Conservation (phyloP, 2,797 vertebrate genomes). For the Macroramphosus scolopax region DNA sequence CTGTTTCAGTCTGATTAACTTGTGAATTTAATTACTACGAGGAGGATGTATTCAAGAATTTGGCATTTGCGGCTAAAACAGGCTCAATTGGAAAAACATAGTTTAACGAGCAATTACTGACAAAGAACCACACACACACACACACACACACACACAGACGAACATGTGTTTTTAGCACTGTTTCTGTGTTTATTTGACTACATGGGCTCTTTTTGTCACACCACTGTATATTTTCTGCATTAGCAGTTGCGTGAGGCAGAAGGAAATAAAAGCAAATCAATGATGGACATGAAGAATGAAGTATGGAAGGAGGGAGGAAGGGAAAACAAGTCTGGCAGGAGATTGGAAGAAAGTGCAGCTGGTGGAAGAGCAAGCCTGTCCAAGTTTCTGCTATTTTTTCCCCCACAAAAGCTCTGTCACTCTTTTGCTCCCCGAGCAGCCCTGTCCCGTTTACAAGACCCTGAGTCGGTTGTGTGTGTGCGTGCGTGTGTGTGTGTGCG, state of each 20-base stretch:
- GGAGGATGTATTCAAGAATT: no score
- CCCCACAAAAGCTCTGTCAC: conserved; percentile 43
- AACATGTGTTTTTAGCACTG: conserved; percentile 35
- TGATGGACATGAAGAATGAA: conserved; percentile 55
- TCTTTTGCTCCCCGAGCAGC: conserved; percentile 34
- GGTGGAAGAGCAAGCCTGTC: conserved; percentile 56
- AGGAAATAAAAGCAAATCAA: conserved; percentile 49
- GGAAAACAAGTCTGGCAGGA: conserved; percentile 66
- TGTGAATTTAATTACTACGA: no score
- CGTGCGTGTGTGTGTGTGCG: no score
- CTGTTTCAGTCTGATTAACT: no score
- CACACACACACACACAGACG: not conserved
- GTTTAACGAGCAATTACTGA: conserved; percentile 19
- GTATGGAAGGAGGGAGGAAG: conserved; percentile 57
- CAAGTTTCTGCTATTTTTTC: conserved; percentile 40
- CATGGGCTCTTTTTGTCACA: conserved; percentile 50
- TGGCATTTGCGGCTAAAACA: no score
- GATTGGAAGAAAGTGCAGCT: conserved; percentile 71
- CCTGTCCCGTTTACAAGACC: conserved; percentile 28
- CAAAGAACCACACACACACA: conserved; percentile 19
- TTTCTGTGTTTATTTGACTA: conserved; percentile 65
- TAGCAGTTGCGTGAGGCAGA: conserved; percentile 51
- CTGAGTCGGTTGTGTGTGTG: conserved; percentile 7
- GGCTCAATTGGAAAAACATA: no score
- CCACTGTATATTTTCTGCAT: conserved; percentile 45